Percentiles rank a stretch among this genome's conserved stretches.
phyloP scores from a whole-genome alignment of 2,888 invertebrate species.

The Pristionchus exspectatus region DNA sequence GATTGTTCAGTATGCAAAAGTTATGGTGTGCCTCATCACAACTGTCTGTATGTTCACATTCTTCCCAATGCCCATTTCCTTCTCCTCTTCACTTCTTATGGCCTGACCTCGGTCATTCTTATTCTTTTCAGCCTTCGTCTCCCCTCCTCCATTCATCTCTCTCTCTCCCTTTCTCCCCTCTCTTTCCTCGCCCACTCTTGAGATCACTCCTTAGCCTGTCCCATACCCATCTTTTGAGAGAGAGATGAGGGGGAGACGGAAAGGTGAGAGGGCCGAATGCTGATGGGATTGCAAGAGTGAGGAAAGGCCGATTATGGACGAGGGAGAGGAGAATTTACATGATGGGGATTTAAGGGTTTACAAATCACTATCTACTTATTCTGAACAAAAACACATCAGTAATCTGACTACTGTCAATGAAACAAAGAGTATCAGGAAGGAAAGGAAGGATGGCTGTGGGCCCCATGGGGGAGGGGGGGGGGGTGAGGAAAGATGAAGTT shows the following conservation, averaged over 20 bases:
- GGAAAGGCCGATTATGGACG: slow-evolving; percentile 31
- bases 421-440: neutral
- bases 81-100: slow-evolving; percentile 30
- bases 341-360: neutral
- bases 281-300: slow-evolving; percentile 10
- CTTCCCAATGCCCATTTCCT: neutral
- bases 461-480: too few relatives aligned
- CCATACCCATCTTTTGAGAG: slow-evolving; percentile 18
- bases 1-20: neutral
- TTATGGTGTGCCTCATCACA: neutral
- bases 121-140: slow-evolving; percentile 23
- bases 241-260: neutral
- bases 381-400: neutral
- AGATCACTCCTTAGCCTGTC: slow-evolving; percentile 41
- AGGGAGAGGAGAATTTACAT: neutral
- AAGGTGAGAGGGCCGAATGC: slow-evolving; percentile 43
- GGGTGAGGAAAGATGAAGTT: too few relatives aligned
- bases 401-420: neutral
- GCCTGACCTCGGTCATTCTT: slow-evolving; percentile 35
- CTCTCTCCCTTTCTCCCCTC: neutral
- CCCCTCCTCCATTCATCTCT: slow-evolving; percentile 15
- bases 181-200: slow-evolving; percentile 4
- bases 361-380: neutral
- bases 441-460: too few relatives aligned
- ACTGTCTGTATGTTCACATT: slow-evolving; percentile 1